phyloP scores from a whole-genome alignment of 1,140 invertebrate species.

The Drosophila subobscura region DNA sequence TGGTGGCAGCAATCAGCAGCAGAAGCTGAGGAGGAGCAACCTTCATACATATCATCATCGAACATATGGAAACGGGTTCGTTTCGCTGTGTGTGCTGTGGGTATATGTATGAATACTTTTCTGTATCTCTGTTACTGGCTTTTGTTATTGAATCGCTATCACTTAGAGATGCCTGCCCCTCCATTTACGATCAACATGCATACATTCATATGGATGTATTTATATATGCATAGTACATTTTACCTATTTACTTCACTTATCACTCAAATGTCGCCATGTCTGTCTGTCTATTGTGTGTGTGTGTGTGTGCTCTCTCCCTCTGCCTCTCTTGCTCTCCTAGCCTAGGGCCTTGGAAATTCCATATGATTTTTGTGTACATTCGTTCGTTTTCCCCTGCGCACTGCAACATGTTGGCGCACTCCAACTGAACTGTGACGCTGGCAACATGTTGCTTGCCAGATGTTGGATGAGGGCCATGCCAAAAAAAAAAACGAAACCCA shows the following conservation, averaged over 20 bases:
- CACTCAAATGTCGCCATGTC: slow-evolving; percentile 24
- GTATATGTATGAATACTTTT: slow-evolving; percentile 36
- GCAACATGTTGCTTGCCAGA: slow-evolving; percentile 37
- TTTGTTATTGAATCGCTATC: slow-evolving; percentile 75
- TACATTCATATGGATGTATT: background rate
- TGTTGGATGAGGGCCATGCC: too few relatives aligned
- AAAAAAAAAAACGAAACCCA: slow-evolving; percentile 11
- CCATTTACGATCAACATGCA: background rate
- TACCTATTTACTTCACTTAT: slow-evolving; percentile 49
- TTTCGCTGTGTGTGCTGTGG: slow-evolving; percentile 19
- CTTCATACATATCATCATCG: slow-evolving; percentile 22
- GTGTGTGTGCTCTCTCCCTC: too few relatives aligned
- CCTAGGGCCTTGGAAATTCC: slow-evolving; percentile 37
- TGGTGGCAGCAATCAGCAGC: background rate
- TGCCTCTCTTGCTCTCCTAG: slow-evolving; percentile 3
- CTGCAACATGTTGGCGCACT: slow-evolving; percentile 38
- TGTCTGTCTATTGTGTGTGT: slow-evolving; percentile 39
- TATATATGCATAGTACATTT: slow-evolving; percentile 2
- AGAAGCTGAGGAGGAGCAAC: slow-evolving; percentile 19
- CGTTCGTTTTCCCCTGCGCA: slow-evolving; percentile 36
- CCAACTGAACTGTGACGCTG: slow-evolving; percentile 9
- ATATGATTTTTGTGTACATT: slow-evolving; percentile 78
- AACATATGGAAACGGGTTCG: slow-evolving; percentile 80
- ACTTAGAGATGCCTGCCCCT: too few relatives aligned
- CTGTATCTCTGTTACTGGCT: slow-evolving; percentile 57